Evolutionary conservation across 2,797 vertebrate species (phyloP), one percentile per base, ranked within the genome.

Genomic region (Denticeps clupeoides): DNA sequence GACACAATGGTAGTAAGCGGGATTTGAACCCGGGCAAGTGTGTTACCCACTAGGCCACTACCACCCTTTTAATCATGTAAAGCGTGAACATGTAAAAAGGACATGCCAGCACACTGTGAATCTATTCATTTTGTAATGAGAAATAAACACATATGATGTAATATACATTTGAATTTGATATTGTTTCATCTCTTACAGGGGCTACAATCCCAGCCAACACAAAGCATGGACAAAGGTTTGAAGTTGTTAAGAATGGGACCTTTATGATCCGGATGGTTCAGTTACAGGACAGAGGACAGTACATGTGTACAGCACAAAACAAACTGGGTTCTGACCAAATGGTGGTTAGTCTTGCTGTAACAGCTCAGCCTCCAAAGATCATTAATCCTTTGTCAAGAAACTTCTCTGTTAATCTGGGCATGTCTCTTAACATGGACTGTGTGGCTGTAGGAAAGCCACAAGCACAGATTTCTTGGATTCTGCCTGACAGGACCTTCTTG

Each of bases 211-310:
- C 83, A 56, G 77, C 75, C n/a, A 73, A 72, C 63, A 75, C 64
- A 26, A 85, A 78, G 60, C 74, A 80, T 11, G 82, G 81, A 9
- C 56, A 63, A n/a, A 77, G 83, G 28, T 87, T 87, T 73, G 81
- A 87, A 60, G 85, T 87, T 52, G 69, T 82, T 46, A 65, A 49
- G 56, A 85, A 87, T 47, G 85, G 84, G 29, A 84, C 81, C 15
- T 86, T 87, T 60, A 29, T 82, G 1, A 80, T 87, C 33, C 79
- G 64, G 63, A 83, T 74, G 9, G 65, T 84, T 16, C 82, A 86
- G 59, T 78, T 85, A 15, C 83, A 87, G 59, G 85, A 87, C 57
- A 68, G 80, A 63, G 85, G 85, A 23, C 84, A 87, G 51, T 87
- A 87, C 55, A 75, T 87, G 35, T 87, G 85, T 58, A 80, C 77